phyloP scores from a whole-genome alignment of 2,888 invertebrate species.

The Hanleya hanleyi region DNA sequence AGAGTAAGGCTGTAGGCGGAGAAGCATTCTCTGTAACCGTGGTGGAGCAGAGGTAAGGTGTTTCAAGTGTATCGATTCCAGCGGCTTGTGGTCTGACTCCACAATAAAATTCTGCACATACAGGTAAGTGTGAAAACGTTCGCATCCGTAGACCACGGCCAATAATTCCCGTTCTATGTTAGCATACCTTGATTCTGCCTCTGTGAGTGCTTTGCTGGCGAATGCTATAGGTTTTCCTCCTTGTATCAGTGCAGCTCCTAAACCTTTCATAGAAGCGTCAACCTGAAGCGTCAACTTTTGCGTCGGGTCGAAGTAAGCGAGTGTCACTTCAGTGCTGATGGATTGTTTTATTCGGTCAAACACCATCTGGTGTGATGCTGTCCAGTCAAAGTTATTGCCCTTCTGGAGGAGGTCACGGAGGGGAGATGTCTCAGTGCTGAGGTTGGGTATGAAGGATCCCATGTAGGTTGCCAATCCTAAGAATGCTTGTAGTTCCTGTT shows the following conservation, averaged over 20 bases:
- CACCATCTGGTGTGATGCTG: conserved; percentile 22
- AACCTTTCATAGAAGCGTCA: conserved; percentile 23
- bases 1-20: conserved; percentile 34
- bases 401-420: conserved; percentile 26
- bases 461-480: no score
- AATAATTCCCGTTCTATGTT: conserved; percentile 36
- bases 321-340: not conserved
- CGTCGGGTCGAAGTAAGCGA: conserved; percentile 23
- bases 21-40: conserved; percentile 31
- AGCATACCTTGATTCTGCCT: conserved; percentile 23
- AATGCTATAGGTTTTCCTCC: conserved; percentile 28
- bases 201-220: conserved; percentile 26
- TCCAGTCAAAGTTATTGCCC: conserved; percentile 26
- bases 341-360: conserved; percentile 14
- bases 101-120: conserved; percentile 23
- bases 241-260: conserved; percentile 32
- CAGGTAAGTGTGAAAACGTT: conserved; percentile 29
- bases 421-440: conserved; percentile 15
- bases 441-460: no score
- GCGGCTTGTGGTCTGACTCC: conserved; percentile 29
- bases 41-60: conserved; percentile 25
- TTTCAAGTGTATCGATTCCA: conserved; percentile 29
- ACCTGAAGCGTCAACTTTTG: conserved; percentile 13
- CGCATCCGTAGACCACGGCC: conserved; percentile 33
- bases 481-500: conserved; percentile 29